Evolutionary conservation across 2,797 vertebrate genomes (phyloP).

Genomic region (Luscinia megarhynchos): DNA sequence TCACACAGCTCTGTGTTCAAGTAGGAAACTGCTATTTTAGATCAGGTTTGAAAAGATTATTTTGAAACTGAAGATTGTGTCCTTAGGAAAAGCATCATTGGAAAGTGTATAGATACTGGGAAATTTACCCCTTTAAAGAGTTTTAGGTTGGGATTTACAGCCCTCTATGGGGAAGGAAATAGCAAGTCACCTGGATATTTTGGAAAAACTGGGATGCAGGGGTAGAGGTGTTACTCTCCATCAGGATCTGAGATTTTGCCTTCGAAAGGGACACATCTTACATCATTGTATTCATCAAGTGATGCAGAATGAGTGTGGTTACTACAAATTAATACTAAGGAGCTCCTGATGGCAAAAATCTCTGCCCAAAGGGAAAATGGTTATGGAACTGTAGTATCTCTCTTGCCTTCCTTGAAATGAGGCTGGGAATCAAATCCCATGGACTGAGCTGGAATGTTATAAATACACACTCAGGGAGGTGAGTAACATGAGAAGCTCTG

Average conservation of each 20-base stretch:
- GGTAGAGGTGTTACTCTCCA: neutral
- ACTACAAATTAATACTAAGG: neutral
- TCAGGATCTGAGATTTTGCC: neutral
- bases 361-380: neutral
- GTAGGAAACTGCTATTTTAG: neutral
- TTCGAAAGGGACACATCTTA: neutral
- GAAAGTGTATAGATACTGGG: neutral
- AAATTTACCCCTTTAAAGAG: neutral
- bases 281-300: neutral
- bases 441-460: neutral
- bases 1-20: neutral
- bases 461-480: neutral
- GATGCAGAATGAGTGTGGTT: neutral
- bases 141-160: neutral
- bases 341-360: neutral
- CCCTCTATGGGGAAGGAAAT: neutral
- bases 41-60: neutral
- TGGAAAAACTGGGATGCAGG: neutral
- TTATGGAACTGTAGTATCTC: fast-evolving
- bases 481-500: neutral
- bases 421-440: neutral
- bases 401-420: fast-evolving
- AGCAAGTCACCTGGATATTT: neutral
- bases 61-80: neutral
- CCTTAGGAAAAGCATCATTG: neutral